Evolutionary conservation across 2,888 invertebrate species (phyloP).

Genomic region (Mycalesis mineus): DNA sequence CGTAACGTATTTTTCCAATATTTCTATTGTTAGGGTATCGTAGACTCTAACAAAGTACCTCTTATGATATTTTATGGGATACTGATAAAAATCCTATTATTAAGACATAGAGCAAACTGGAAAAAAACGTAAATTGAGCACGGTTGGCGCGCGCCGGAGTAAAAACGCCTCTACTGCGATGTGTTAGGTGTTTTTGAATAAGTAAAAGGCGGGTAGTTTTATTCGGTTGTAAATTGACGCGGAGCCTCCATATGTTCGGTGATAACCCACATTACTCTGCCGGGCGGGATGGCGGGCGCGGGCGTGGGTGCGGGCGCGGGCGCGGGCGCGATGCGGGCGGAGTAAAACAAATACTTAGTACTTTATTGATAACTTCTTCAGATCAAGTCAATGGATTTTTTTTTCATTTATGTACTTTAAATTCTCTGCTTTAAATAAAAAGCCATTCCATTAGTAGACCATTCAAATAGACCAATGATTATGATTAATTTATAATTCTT

Average conservation of each 20-base stretch:
- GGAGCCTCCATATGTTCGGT: slow-evolving; percentile 51
- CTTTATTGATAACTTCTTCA: background rate
- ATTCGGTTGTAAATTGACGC: slow-evolving; percentile 47
- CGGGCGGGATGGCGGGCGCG: background rate
- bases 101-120: background rate
- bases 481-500: too few relatives aligned
- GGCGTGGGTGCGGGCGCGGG: too few relatives aligned
- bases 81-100: background rate
- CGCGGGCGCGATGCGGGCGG: too few relatives aligned
- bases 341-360: background rate
- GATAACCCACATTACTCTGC: slow-evolving; percentile 38
- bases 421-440: too few relatives aligned
- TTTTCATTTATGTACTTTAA: background rate
- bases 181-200: background rate
- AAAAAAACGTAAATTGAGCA: background rate
- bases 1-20: too few relatives aligned
- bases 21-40: too few relatives aligned
- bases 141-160: background rate
- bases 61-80: background rate
- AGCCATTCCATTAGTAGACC: too few relatives aligned
- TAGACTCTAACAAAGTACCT: background rate
- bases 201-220: slow-evolving; percentile 7
- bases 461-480: too few relatives aligned
- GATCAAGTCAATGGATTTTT: background rate
- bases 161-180: background rate